Evolutionary conservation across 2,797 vertebrate species (phyloP).

Genomic region (Schizopygopsis pylzovi): DNA sequence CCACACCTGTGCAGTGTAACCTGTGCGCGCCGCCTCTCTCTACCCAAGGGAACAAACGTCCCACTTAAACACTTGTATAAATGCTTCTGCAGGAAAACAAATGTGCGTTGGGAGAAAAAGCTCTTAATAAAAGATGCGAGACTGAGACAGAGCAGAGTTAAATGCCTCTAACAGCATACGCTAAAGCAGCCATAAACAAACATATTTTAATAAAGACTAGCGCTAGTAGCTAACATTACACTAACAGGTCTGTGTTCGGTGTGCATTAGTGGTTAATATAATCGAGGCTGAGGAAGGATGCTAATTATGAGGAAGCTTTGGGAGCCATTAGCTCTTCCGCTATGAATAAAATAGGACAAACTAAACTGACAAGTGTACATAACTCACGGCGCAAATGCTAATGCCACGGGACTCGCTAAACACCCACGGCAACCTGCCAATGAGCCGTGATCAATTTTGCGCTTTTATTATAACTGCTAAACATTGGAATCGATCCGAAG

Average conservation of each 20-base stretch:
- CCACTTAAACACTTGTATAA: constrained; percentile 53
- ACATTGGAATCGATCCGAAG: constrained; percentile 5
- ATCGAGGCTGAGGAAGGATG: constrained; percentile 15
- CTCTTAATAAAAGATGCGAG: constrained; percentile 45
- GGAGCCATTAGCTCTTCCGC: constrained; percentile 39
- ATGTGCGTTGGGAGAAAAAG: constrained; percentile 30
- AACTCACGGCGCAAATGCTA: constrained; percentile 28
- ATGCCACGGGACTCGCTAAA: neutral
- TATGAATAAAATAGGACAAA: constrained; percentile 30
- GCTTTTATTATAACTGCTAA: neutral
- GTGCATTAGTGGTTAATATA: constrained; percentile 34
- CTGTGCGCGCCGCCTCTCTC: constrained; percentile 29
- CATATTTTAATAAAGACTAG: constrained; percentile 39
- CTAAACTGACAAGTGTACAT: constrained; percentile 39
- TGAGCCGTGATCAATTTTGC: constrained; percentile 4
- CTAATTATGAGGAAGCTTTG: constrained; percentile 29
- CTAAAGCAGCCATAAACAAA: constrained; percentile 40
- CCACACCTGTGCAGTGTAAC: constrained; percentile 54
- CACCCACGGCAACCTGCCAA: neutral
- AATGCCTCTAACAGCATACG: constrained; percentile 29
- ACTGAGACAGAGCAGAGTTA: constrained; percentile 43
- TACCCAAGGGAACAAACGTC: constrained; percentile 32
- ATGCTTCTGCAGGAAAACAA: constrained; percentile 53
- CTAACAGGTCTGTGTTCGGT: constrained; percentile 46
- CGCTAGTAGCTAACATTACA: constrained; percentile 15